These are phyloP conservation scores for Heliconius congener DNA, from an alignment of 1,140 invertebrate genomes.

Conservation along the genomic window DNA sequence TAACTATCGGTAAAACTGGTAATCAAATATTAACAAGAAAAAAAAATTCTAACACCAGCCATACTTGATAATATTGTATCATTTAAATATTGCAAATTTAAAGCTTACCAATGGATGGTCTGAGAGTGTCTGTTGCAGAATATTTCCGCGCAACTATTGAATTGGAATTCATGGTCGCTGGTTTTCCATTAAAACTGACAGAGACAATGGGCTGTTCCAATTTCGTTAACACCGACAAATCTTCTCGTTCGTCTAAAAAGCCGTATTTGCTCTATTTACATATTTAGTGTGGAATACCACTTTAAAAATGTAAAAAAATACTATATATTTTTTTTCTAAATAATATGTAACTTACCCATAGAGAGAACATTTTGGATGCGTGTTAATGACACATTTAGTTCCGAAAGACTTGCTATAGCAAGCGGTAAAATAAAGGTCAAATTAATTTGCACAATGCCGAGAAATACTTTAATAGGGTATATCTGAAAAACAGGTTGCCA, in stretches of 20 bases:
- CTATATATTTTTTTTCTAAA: neutral
- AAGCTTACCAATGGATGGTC: slow-evolving; percentile 33
- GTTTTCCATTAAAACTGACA: slow-evolving; percentile 47
- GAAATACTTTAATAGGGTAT: slow-evolving; percentile 88
- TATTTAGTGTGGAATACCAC: no score
- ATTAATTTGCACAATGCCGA: slow-evolving; percentile 84
- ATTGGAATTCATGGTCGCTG: slow-evolving; percentile 18
- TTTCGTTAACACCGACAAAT: slow-evolving; percentile 42
- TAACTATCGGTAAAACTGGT: neutral
- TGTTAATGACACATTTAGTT: slow-evolving; percentile 86
- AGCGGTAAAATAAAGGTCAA: slow-evolving; percentile 88
- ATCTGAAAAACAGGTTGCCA: slow-evolving; percentile 63
- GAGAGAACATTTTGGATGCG: slow-evolving; percentile 85
- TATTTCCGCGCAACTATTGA: slow-evolving; percentile 44
- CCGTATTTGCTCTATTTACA: neutral
- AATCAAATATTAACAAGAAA: neutral
- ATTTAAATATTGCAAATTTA: neutral
- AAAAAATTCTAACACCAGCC: neutral
- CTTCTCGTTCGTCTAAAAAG: slow-evolving; percentile 58
- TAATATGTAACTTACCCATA: slow-evolving; percentile 74
- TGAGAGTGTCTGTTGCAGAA: slow-evolving; percentile 35
- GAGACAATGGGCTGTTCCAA: slow-evolving; percentile 24
- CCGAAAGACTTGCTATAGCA: slow-evolving; percentile 85
- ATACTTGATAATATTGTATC: neutral
- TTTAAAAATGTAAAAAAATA: no score